These are phyloP conservation scores for Ephialtes manifestator DNA, from an alignment of 2,888 invertebrate genomes.

Conservation along the genomic window DNA sequence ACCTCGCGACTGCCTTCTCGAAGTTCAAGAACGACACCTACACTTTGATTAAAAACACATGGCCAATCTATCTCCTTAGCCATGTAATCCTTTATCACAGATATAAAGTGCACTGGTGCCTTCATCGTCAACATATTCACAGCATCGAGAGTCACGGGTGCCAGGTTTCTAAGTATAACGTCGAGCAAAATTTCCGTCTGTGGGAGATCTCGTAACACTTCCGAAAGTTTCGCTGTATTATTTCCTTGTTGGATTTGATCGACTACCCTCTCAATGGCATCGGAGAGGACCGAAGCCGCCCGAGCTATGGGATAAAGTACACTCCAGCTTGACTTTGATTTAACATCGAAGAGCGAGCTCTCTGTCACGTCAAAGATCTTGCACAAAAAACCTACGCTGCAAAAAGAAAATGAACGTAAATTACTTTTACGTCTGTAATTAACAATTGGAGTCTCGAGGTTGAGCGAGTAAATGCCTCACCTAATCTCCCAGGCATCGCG, in stretches of 20 bases:
- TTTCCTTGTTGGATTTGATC: conserved; percentile 77
- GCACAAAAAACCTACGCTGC: conserved; percentile 82
- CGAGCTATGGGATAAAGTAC: conserved; percentile 77
- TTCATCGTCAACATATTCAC: conserved; percentile 76
- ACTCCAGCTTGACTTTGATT: conserved; percentile 74
- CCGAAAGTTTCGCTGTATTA: conserved; percentile 69
- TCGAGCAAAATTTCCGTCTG: conserved; percentile 78
- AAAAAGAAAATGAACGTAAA: conserved; percentile 63
- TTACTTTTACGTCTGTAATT: conserved; percentile 2
- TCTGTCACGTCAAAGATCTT: conserved; percentile 79
- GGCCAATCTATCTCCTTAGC: conserved; percentile 87
- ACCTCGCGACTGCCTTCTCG: conserved; percentile 82
- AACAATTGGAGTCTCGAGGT: background rate
- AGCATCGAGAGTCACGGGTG: conserved; percentile 76
- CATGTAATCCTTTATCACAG: conserved; percentile 85
- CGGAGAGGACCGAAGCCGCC: conserved; percentile 75
- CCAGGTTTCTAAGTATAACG: conserved; percentile 76
- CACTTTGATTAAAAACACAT: conserved; percentile 84
- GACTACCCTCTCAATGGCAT: conserved; percentile 77
- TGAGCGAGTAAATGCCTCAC: conserved; percentile 68
- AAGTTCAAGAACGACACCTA: conserved; percentile 83
- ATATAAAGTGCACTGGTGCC: conserved; percentile 78
- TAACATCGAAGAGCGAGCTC: conserved; percentile 78
- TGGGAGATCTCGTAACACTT: conserved; percentile 76
- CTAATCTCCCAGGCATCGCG: conserved; percentile 79